Evolutionary conservation across 2,797 vertebrate genomes (phyloP).

Genomic region (Myripristis jacobus): DNA sequence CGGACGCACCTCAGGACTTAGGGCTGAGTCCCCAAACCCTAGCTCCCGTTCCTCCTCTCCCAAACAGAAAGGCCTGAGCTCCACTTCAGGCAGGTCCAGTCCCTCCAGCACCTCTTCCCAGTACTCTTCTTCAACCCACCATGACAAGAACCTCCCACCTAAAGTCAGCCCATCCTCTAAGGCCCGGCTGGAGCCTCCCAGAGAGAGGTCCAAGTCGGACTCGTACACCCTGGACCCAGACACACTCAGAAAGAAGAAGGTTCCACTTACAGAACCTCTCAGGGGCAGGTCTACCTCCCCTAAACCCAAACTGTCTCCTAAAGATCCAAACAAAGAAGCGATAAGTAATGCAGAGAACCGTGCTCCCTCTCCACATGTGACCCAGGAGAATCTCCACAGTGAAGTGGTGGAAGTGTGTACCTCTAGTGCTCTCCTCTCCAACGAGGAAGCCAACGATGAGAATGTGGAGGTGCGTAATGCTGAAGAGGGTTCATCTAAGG

Average conservation of each 20-base stretch:
- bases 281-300: slow-evolving; percentile 96
- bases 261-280: slow-evolving; percentile 93
- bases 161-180: slow-evolving; percentile 91
- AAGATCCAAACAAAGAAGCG: slow-evolving; percentile 86
- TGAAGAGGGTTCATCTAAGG: slow-evolving; percentile 92
- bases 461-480: slow-evolving; percentile 84
- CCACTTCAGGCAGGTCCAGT: slow-evolving; percentile 87
- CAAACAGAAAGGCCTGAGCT: slow-evolving; percentile 89
- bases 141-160: slow-evolving; percentile 92
- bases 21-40: slow-evolving; percentile 94
- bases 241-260: slow-evolving; percentile 95
- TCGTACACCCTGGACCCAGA: slow-evolving; percentile 98
- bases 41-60: slow-evolving; percentile 94
- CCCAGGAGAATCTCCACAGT: slow-evolving; percentile 98
- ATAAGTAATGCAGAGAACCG: slow-evolving; percentile 88
- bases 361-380: slow-evolving; percentile 95
- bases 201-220: slow-evolving; percentile 98
- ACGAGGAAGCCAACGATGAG: slow-evolving; percentile 91
- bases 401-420: slow-evolving; percentile 98
- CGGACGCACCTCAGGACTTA: slow-evolving; percentile 86
- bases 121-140: slow-evolving; percentile 88
- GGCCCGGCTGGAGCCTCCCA: slow-evolving; percentile 93
- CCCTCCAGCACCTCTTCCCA: slow-evolving; percentile 89
- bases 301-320: slow-evolving; percentile 91
- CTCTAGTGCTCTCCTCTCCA: slow-evolving; percentile 92